Evolutionary conservation across 2,888 invertebrate species (phyloP).

Genomic region (Drosophila colorata): DNA sequence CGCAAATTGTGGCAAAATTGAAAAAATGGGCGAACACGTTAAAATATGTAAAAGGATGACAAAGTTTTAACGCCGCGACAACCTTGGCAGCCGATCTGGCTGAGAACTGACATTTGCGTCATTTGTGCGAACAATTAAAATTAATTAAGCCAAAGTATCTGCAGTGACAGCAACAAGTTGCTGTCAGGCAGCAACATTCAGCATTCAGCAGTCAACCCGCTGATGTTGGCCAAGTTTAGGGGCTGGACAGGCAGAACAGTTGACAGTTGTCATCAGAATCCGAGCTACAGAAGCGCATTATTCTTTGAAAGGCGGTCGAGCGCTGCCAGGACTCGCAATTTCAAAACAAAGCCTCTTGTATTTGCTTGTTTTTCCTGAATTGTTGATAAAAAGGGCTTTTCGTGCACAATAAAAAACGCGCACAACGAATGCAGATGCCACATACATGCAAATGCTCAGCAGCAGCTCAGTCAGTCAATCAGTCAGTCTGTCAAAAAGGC

Average conservation of each 20-base stretch:
- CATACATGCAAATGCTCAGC: constrained; percentile 11
- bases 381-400: constrained; percentile 68
- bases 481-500: constrained; percentile 7
- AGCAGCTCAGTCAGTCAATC: constrained; percentile 5
- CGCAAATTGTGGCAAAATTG: constrained; percentile 16
- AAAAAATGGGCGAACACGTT: constrained; percentile 1
- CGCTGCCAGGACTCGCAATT: constrained; percentile 15
- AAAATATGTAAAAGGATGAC: not conserved
- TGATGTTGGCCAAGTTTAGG: constrained; percentile 37
- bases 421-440: constrained; percentile 14
- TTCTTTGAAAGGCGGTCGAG: constrained; percentile 14
- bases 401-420: constrained; percentile 60
- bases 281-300: constrained; percentile 45
- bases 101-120: constrained; percentile 16
- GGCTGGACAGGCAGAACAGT: constrained; percentile 8
- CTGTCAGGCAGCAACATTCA: constrained; percentile 18
- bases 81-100: constrained; percentile 10
- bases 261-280: constrained; percentile 44
- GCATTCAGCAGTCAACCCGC: constrained; percentile 16
- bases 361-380: constrained; percentile 34
- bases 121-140: constrained; percentile 52
- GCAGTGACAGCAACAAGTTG: constrained; percentile 55
- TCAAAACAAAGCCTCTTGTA: constrained; percentile 54
- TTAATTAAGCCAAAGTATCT: constrained; percentile 67
- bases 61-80: not conserved